phyloP scores from a whole-genome alignment of 2,888 invertebrate species.

The Molorchus minor region DNA sequence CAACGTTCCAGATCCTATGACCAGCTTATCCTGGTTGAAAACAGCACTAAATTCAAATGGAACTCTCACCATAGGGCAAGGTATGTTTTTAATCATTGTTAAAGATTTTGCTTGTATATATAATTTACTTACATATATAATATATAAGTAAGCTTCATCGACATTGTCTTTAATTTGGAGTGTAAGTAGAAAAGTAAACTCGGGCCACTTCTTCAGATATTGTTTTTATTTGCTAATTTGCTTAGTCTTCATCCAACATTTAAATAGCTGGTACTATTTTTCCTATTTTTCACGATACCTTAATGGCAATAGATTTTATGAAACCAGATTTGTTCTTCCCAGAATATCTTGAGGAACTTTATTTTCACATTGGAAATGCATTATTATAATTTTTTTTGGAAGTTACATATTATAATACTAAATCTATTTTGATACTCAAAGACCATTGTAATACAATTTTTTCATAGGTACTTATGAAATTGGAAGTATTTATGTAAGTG shows the following conservation, averaged over 20 bases:
- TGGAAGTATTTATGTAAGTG: constrained; percentile 12
- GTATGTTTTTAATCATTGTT: constrained; percentile 12
- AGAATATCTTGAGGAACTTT: too few species aligned
- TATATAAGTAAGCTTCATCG: neutral
- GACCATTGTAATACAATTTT: neutral
- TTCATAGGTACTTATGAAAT: constrained; percentile 20
- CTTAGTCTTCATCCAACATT: neutral
- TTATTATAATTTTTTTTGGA: neutral
- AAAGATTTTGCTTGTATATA: neutral
- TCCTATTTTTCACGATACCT: too few species aligned
- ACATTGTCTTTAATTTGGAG: neutral
- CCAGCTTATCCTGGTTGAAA: constrained; percentile 18
- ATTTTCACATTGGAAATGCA: neutral
- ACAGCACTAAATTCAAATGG: constrained; percentile 23
- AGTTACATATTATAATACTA: neutral
- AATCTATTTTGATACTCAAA: neutral
- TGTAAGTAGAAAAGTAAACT: neutral
- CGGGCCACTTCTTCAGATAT: neutral
- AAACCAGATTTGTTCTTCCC: too few species aligned
- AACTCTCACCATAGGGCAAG: constrained; percentile 16
- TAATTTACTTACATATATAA: neutral
- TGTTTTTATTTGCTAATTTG: neutral
- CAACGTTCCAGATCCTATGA: neutral
- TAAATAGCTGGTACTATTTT: too few species aligned
- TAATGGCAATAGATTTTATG: too few species aligned